Evolutionary conservation across 2,113 vertebrate species (phyloP).

Genomic region (Regulus satrapa): DNA sequence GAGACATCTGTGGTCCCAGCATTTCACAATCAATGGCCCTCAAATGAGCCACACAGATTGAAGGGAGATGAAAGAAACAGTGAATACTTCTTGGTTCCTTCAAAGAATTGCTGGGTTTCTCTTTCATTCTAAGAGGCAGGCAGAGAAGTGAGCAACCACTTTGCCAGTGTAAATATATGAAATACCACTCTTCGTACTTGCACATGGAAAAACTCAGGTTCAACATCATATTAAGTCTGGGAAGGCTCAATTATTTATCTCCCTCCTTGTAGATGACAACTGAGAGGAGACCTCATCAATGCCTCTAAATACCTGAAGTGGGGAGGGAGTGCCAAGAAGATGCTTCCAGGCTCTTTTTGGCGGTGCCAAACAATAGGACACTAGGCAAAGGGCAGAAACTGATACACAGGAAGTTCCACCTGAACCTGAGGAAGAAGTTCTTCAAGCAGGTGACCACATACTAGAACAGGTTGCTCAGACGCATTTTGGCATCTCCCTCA

Average conservation of each 20-base stretch:
- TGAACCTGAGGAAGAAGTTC: not conserved
- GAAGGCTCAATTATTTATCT: not conserved
- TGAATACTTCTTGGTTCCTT: not conserved
- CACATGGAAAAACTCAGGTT: not conserved
- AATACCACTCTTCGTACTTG: not conserved
- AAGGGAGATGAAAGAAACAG: not conserved
- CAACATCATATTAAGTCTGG: not conserved
- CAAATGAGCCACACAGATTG: not conserved
- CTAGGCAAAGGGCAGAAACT: not conserved
- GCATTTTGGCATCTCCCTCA: not conserved
- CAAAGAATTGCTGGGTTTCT: not conserved
- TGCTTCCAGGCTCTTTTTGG: fast-evolving
- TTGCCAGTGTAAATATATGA: not conserved
- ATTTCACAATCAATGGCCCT: not conserved
- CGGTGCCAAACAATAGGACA: not conserved
- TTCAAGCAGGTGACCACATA: not conserved
- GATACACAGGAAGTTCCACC: not conserved
- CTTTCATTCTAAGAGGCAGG: not conserved
- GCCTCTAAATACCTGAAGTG: not conserved
- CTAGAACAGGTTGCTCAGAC: not conserved
- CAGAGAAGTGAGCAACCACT: not conserved
- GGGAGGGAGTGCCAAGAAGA: not conserved
- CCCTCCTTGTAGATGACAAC: not conserved
- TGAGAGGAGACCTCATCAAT: not conserved
- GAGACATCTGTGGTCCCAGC: not conserved